These are phyloP conservation scores for Ctenosaura bakeri DNA, from an alignment of 2,797 vertebrate genomes.

Conservation along the genomic window DNA sequence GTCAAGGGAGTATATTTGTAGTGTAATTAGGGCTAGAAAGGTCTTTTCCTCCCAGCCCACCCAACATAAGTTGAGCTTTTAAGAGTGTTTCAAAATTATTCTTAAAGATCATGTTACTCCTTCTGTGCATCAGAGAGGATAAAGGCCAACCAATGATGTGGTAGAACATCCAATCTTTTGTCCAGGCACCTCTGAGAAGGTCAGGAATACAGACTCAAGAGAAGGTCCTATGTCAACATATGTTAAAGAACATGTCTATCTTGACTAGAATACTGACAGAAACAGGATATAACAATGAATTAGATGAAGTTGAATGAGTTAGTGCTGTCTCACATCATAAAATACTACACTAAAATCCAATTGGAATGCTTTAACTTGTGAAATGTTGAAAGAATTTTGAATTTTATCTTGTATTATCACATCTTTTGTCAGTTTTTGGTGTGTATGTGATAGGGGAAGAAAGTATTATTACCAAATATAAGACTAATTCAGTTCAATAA, in stretches of 20 bases:
- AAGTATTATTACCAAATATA: conserved; percentile 4
- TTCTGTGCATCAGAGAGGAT: neutral
- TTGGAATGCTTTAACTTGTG: neutral
- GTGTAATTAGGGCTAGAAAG: neutral
- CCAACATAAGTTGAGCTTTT: neutral
- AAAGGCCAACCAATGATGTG: neutral
- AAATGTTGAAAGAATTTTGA: conserved; percentile 16
- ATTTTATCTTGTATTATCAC: neutral
- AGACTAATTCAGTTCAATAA: conserved; percentile 63
- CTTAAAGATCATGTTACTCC: neutral
- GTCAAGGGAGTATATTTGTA: neutral
- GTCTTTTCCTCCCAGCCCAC: neutral
- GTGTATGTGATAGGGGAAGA: conserved; percentile 8
- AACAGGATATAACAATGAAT: neutral
- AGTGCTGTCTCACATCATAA: neutral
- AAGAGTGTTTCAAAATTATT: neutral
- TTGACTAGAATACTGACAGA: neutral
- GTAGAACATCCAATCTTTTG: neutral
- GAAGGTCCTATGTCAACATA: neutral
- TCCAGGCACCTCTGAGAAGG: neutral
- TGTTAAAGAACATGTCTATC: neutral
- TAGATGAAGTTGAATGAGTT: accelerated
- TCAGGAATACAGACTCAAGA: too few species aligned
- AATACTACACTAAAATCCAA: neutral
- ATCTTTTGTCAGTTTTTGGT: conserved; percentile 31